A percentile compares a stretch with the other conserved stretches of the same genome.
These are phyloP conservation scores for Peromyscus melanophrys DNA, from an alignment of 2,797 vertebrate genomes.

Conservation along the genomic window DNA sequence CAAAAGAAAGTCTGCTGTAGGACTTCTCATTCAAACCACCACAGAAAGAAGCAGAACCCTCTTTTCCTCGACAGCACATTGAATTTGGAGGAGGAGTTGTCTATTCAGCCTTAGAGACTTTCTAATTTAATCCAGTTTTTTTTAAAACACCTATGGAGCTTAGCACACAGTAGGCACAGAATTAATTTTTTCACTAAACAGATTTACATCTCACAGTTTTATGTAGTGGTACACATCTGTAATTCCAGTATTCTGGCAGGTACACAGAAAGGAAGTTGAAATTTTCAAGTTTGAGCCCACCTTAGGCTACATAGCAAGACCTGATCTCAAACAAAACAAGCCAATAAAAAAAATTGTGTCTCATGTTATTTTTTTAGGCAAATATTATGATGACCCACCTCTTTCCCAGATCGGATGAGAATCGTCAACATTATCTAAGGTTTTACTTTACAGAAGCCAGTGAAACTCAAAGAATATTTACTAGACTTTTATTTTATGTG, in stretches of 20 bases:
- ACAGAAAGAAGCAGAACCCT: neutral
- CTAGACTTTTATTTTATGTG: neutral
- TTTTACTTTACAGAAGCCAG: constrained; percentile 18
- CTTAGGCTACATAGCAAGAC: neutral
- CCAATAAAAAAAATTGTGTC: neutral
- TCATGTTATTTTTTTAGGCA: neutral
- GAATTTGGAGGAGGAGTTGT: neutral
- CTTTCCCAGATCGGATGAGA: neutral
- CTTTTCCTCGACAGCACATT: neutral
- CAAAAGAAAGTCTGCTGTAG: too few species aligned
- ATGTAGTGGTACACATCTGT: neutral
- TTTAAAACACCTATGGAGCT: neutral
- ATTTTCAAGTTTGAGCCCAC: neutral
- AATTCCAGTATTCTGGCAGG: neutral
- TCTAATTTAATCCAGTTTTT: constrained; percentile 33
- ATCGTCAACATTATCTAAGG: neutral
- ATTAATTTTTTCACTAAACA: constrained; percentile 29
- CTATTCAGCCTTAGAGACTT: neutral
- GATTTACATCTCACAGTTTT: neutral
- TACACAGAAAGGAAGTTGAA: neutral
- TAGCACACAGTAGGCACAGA: constrained; percentile 8
- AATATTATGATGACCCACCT: neutral
- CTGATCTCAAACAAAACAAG: neutral
- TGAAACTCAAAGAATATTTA: constrained; percentile 57
- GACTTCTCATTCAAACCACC: neutral